Evolutionary conservation across 2,888 invertebrate species (phyloP), one percentile per base, ranked within the genome.

Genomic region (Odontocolon sp.): DNA sequence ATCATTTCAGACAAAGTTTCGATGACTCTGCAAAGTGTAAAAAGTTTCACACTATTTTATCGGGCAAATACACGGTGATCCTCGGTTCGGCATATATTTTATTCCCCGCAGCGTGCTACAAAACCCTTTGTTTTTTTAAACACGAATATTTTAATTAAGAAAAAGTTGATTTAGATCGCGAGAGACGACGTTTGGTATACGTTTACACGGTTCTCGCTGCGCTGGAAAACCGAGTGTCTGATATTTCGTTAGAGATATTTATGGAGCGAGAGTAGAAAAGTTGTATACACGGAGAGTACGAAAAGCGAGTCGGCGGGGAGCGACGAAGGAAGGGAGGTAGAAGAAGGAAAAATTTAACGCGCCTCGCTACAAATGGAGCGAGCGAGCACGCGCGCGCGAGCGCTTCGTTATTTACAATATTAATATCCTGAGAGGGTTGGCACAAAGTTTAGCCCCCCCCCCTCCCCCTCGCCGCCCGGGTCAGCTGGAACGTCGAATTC

Each of bases 321-420:
- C 1, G n/a, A 45, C 57, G 21, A 28, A 45, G 40, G 36, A 23
- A 23, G 56, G 21, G 6, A 11, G 28, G n/a, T 64, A 68, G 54
- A 54, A 57, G 40, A 52, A 14, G 50, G 23, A 59, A 38, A 50
- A 68, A 64, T 68, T 64, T 47, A 64, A 64, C 63, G 57, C 59
- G 63, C 42, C 47, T 54, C 57, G 40, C n/a, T 74, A 42, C 67
- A 68, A 63, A 72, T 64, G 72, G 50, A 63, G 72, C 36, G n/a
- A n/a, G n/a, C n/a, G n/a, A 70, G 38, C 56, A 54, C 52, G 50
- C 47, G 23, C n/a, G n/a, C n/a, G n/a, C n/a, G n/a, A n/a, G 77
- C 70, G 67, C 69, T 78, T 74, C 80, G 83, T 85, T 86, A 86
- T 86, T 86, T 85, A 83, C 81, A 80, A 84, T 84, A 86, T 86